Evolutionary conservation across 1,140 invertebrate genomes (phyloP).

Genomic region (Lordiphosa clarofinis): DNA sequence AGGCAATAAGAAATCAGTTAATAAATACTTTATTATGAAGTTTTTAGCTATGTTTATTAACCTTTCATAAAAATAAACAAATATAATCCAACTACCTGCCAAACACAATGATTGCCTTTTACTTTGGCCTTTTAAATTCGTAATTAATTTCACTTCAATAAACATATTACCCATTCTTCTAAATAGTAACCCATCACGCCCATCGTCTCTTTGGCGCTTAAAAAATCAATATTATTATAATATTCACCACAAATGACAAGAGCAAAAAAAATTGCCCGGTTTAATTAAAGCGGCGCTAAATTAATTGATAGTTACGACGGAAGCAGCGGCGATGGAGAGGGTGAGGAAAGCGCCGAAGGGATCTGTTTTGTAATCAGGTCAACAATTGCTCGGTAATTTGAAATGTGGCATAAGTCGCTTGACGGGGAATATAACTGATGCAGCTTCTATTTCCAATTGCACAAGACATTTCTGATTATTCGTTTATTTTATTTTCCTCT

Average conservation of each 20-base stretch:
- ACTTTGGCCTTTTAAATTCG: slow-evolving; percentile 36
- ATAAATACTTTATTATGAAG: too few species aligned
- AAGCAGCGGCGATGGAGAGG: not conserved
- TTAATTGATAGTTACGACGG: slow-evolving; percentile 35
- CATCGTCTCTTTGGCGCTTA: slow-evolving; percentile 5
- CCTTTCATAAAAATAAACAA: too few species aligned
- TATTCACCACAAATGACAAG: slow-evolving; percentile 26
- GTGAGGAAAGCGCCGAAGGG: slow-evolving; percentile 8
- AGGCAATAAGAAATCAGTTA: too few species aligned
- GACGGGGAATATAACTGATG: slow-evolving; percentile 30
- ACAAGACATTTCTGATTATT: slow-evolving; percentile 1
- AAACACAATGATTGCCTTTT: slow-evolving; percentile 4
- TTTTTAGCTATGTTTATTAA: too few species aligned
- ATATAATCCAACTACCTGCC: not conserved
- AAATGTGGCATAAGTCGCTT: slow-evolving; percentile 44
- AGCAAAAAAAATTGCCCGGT: slow-evolving; percentile 19
- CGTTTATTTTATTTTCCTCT: slow-evolving; percentile 18
- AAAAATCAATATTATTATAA: slow-evolving; percentile 50
- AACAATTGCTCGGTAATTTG: slow-evolving; percentile 49
- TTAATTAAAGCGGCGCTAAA: slow-evolving; percentile 51
- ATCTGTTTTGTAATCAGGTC: slow-evolving; percentile 50
- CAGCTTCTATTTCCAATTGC: slow-evolving; percentile 13
- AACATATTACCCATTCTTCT: slow-evolving; percentile 9
- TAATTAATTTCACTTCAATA: slow-evolving; percentile 44
- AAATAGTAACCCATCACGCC: slow-evolving; percentile 3